phyloP scores from a whole-genome alignment of 2,113 vertebrate genomes.

The Dasyurus viverrinus region DNA sequence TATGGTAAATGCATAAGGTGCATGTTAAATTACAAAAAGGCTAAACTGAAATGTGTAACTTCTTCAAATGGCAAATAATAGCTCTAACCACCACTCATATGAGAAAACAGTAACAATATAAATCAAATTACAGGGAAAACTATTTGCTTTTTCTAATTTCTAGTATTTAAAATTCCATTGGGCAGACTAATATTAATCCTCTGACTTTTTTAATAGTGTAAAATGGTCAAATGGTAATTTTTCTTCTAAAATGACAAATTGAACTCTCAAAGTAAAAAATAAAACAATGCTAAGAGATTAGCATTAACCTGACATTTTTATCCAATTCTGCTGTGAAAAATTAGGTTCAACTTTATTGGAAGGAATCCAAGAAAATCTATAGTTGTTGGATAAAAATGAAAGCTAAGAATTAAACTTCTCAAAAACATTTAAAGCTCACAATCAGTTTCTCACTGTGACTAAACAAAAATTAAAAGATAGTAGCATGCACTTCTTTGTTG shows the following conservation, averaged over 20 bases:
- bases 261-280: not conserved
- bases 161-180: not conserved
- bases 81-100: not conserved
- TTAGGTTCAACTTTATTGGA: fast-evolving
- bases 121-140: not conserved
- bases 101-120: not conserved
- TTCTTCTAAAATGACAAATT: not conserved
- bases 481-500: not conserved
- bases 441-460: no score
- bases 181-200: not conserved
- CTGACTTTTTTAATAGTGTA: fast-evolving
- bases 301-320: not conserved
- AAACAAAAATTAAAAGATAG: not conserved
- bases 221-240: not conserved
- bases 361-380: not conserved
- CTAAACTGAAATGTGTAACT: not conserved
- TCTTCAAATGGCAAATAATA: not conserved
- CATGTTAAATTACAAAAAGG: not conserved
- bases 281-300: not conserved
- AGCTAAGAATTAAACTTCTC: not conserved
- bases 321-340: not conserved
- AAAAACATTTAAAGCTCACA: not conserved
- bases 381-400: not conserved
- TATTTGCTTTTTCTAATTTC: not conserved
- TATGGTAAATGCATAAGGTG: not conserved